A percentile compares a stretch with the other conserved stretches of the same genome.
These are phyloP conservation scores for Chionoecetes opilio DNA, from an alignment of 1,140 invertebrate species.

Conservation along the genomic window DNA sequence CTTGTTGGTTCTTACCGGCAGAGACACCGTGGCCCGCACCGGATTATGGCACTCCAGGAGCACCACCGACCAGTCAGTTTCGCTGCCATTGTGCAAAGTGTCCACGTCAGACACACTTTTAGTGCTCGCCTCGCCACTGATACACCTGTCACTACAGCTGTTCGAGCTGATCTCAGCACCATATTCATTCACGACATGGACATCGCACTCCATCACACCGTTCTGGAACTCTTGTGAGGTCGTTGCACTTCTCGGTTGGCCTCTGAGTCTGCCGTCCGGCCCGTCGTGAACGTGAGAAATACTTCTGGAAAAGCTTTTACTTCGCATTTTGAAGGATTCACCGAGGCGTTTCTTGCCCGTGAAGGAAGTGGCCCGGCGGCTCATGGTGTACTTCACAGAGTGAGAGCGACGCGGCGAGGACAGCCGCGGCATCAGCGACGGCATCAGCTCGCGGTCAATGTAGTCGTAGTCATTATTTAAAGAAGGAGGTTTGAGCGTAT, in stretches of 20 bases:
- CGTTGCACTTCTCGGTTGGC: slow-evolving; percentile 33
- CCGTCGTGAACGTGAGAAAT: slow-evolving; percentile 56
- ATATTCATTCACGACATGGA: slow-evolving; percentile 45
- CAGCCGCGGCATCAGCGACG: neutral
- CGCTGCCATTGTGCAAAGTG: slow-evolving; percentile 51
- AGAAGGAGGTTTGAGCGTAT: neutral
- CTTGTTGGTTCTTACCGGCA: neutral
- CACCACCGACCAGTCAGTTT: slow-evolving; percentile 41
- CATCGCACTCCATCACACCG: slow-evolving; percentile 57
- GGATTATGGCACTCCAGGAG: neutral
- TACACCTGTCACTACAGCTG: slow-evolving; percentile 29
- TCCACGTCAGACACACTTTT: slow-evolving; percentile 49
- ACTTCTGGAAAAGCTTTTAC: slow-evolving; percentile 61
- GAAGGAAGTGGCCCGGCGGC: slow-evolving; percentile 56
- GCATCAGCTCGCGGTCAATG: slow-evolving; percentile 71
- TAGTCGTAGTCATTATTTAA: slow-evolving; percentile 37
- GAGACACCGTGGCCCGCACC: neutral
- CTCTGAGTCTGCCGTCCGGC: neutral
- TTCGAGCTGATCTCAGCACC: slow-evolving; percentile 23
- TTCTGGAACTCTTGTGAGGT: slow-evolving; percentile 36
- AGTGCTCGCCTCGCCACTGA: slow-evolving; percentile 39
- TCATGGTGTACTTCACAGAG: slow-evolving; percentile 50
- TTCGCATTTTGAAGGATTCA: slow-evolving; percentile 64
- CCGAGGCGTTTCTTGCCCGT: slow-evolving; percentile 60
- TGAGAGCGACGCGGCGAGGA: slow-evolving; percentile 44